Conservation (phyloP, 2,797 vertebrate species). For the Ctenosaura bakeri region DNA sequence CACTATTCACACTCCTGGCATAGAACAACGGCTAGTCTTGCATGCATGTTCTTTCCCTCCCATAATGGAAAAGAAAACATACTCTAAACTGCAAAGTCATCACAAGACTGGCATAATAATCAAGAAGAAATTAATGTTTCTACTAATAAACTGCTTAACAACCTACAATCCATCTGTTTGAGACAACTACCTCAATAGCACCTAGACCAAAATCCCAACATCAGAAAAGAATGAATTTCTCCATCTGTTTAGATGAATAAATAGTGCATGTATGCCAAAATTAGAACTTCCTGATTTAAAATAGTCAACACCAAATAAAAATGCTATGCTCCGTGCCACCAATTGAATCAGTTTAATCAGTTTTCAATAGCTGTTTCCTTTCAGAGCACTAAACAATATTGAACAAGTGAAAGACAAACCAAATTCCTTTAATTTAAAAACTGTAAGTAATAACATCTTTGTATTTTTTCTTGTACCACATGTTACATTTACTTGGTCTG, state of each 20-base stretch:
- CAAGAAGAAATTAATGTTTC: not conserved
- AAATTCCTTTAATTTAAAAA: conserved; percentile 1
- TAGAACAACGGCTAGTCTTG: not conserved
- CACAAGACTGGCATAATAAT: no score
- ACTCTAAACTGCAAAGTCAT: not conserved
- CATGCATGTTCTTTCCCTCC: not conserved
- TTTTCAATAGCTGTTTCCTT: conserved; percentile 25
- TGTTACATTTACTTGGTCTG: conserved; percentile 35
- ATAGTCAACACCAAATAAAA: not conserved
- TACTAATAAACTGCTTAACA: not conserved
- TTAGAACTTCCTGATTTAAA: conserved; percentile 27
- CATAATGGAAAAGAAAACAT: not conserved
- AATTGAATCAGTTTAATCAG: conserved; percentile 10
- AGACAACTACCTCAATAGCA: not conserved
- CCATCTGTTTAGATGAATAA: not conserved
- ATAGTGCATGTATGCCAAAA: not conserved
- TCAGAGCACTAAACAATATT: conserved; percentile 19
- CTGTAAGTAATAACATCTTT: not conserved
- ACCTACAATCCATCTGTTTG: not conserved
- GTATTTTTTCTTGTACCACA: conserved; percentile 5
- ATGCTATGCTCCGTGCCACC: not conserved
- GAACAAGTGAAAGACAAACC: conserved; percentile 19
- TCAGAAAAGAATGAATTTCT: not conserved
- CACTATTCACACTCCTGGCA: no score
- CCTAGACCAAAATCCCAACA: not conserved